Conservation (phyloP, 2,797 vertebrate species). For the Sebastolobus altivelis region DNA sequence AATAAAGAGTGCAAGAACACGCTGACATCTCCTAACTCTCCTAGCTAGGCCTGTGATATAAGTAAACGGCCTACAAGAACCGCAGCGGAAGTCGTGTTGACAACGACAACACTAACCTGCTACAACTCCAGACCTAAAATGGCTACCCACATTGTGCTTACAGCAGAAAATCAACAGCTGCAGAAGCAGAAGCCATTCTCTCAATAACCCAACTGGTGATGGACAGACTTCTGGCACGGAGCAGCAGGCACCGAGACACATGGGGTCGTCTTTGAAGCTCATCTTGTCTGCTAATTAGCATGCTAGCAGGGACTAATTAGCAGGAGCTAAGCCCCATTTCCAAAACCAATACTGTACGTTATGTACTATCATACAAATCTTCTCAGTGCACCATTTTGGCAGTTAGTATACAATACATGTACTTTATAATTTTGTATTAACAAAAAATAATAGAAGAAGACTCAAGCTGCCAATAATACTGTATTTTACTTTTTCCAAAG, state of each 20-base stretch:
- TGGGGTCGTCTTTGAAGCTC: constrained; percentile 20
- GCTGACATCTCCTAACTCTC: constrained; percentile 3
- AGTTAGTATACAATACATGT: not conserved
- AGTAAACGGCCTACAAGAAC: not conserved
- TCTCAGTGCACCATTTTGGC: not conserved
- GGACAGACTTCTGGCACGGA: constrained; percentile 5
- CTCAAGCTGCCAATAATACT: too few relatives aligned
- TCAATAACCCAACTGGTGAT: constrained; percentile 16
- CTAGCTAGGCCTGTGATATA: not conserved
- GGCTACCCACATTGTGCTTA: constrained; percentile 2
- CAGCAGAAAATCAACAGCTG: constrained; percentile 24
- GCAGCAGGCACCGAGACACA: constrained; percentile 7
- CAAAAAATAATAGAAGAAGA: not conserved
- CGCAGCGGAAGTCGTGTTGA: constrained; percentile 25
- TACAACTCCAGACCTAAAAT: constrained; percentile 42
- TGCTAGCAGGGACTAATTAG: constrained; percentile 41
- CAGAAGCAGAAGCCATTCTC: not conserved
- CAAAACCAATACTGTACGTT: constrained; percentile 7
- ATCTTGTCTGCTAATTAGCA: constrained; percentile 42
- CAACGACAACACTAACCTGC: constrained; percentile 22
- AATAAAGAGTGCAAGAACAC: constrained; percentile 19
- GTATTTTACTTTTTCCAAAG: not conserved
- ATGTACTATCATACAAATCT: not conserved
- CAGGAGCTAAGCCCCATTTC: not conserved
- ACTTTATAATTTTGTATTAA: not conserved